Conservation (phyloP, 2,113 vertebrate genomes). For the Trogon melanurus region DNA sequence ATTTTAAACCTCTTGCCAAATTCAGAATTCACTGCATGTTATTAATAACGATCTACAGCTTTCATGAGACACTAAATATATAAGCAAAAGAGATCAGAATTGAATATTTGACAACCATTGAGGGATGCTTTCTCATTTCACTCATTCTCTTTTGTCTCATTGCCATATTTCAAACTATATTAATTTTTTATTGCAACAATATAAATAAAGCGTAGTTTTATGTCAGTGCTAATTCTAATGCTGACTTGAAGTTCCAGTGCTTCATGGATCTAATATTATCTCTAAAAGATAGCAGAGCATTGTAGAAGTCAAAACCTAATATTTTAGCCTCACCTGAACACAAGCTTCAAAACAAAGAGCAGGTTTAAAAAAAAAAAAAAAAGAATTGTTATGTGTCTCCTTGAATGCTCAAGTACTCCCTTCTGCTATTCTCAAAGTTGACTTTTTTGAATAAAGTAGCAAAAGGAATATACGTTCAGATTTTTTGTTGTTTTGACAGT, state of each 20-base stretch:
- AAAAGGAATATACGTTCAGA: neutral
- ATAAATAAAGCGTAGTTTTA: neutral
- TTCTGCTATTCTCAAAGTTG: neutral
- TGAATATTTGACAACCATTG: neutral
- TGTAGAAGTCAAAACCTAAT: neutral
- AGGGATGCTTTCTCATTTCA: neutral
- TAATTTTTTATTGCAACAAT: neutral
- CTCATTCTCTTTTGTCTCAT: neutral
- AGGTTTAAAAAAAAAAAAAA: neutral
- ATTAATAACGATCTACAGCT: neutral
- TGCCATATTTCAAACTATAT: neutral
- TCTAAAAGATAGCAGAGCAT: neutral
- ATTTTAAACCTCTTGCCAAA: neutral
- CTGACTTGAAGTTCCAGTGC: neutral
- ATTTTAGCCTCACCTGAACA: neutral
- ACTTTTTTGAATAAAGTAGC: neutral
- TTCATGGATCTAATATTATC: neutral
- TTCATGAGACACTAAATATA: neutral
- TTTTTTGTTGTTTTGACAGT: neutral
- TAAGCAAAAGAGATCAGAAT: neutral
- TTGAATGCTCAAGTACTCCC: neutral
- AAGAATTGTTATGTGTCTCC: accelerated
- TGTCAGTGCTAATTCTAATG: neutral
- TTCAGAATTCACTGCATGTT: neutral
- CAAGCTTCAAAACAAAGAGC: neutral